Evolutionary conservation across 2,888 invertebrate genomes (phyloP).

Genomic region (Ganaspis brasiliensis): DNA sequence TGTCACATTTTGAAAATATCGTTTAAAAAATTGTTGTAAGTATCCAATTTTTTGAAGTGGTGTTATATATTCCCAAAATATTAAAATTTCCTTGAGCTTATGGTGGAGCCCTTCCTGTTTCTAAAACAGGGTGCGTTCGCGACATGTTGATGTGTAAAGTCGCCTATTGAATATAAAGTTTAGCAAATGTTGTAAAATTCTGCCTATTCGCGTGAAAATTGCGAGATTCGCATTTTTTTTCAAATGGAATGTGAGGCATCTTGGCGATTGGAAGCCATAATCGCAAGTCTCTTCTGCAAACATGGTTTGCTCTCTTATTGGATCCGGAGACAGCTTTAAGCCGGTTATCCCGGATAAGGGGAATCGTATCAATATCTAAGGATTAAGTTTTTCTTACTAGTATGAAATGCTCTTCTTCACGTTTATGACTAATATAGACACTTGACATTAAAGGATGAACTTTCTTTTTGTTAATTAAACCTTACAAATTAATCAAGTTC

Average conservation of each 20-base stretch:
- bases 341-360: slow-evolving; percentile 37
- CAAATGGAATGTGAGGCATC: slow-evolving; percentile 32
- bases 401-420: slow-evolving; percentile 16
- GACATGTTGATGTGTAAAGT: background rate
- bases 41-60: no score
- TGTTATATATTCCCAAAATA: no score
- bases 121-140: no score
- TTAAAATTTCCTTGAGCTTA: no score
- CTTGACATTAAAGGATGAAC: background rate
- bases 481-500: no score
- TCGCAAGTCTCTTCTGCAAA: slow-evolving; percentile 40
- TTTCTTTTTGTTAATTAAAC: slow-evolving; percentile 14
- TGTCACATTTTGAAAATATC: no score
- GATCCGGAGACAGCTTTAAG: slow-evolving; percentile 42
- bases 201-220: slow-evolving; percentile 1
- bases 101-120: no score
- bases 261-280: slow-evolving; percentile 39
- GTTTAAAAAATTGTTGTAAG: no score
- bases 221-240: slow-evolving; percentile 3
- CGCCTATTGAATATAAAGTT: slow-evolving; percentile 13
- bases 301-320: slow-evolving; percentile 40
- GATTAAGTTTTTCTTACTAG: slow-evolving; percentile 34
- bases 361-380: slow-evolving; percentile 43
- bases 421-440: slow-evolving; percentile 34
- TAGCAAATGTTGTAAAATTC: slow-evolving; percentile 2